Evolutionary conservation across 2,113 vertebrate genomes (phyloP), one percentile per base, ranked within the genome.

Genomic region (Platysternon megacephalum): DNA sequence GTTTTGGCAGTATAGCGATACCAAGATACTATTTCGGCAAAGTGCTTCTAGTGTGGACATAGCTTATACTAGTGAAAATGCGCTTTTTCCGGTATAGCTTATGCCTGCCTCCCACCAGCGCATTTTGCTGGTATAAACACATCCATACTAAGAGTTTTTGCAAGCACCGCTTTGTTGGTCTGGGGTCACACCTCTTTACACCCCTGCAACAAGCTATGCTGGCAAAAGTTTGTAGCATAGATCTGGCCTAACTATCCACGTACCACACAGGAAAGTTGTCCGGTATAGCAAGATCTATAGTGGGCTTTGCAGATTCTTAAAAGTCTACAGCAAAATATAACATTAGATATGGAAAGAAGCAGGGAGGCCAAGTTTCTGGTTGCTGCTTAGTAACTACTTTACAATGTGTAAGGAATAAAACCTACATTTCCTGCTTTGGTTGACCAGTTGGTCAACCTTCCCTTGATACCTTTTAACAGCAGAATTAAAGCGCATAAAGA

Each of bases 1-100:
- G 5, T 35, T 89, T 65, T 49, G 89, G 61, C 3, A 16, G 42
- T 46, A 5, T 29, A 42, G 1, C 35, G 3, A 1, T 13, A 14
- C 19, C 83, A 29, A 35, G 28, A 61, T 49, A 39, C 52, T 1
- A 1, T 0, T 0, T 81, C 44, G 78, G 85, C 78, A 80, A 19
- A 44, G 72, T 19, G 32, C n/a, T 74, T 26, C 93, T 72, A 11
- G 65, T 74, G 56, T 0, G 0, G 80, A 46, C 0, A 0, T 51
- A 35, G 42, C 42, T 94, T 22, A 0, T 91, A 84, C 6, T 17
- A 85, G 56, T 79, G 92, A 91, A 89, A 94, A 12, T 1, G 44
- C 76, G 39, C 42, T 88, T 89, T 92, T 82, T 39, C 39, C 22
- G 44, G 61, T 91, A 85, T 82, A 49, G 94, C 94, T 95, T 96